These are phyloP conservation scores for Lycophotia porphyrea DNA, from an alignment of 2,888 invertebrate species.

Conservation along the genomic window DNA sequence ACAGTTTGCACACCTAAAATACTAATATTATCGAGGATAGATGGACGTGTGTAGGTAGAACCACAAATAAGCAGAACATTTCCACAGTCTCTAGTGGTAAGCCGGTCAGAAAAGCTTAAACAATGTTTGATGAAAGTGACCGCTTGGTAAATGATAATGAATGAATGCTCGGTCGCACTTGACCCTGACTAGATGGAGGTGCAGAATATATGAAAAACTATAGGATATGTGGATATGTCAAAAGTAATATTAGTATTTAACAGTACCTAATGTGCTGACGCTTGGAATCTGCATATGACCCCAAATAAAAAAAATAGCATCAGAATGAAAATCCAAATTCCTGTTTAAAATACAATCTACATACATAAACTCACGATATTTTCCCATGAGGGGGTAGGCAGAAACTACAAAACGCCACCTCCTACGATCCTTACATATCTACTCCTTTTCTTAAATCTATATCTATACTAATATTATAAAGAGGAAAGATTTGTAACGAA, in stretches of 20 bases:
- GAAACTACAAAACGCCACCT: neutral
- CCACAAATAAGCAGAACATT: neutral
- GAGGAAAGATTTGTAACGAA: no score
- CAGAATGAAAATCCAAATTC: neutral
- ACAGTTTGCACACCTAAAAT: no score
- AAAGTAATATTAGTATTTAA: neutral
- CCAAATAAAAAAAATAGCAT: neutral
- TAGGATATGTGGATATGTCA: no score
- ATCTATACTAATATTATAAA: no score
- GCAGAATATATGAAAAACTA: neutral
- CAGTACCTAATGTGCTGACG: neutral
- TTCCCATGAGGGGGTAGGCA: neutral
- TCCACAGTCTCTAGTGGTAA: no score
- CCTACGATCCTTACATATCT: no score
- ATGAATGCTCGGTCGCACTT: neutral
- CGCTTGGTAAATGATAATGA: neutral
- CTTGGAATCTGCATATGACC: neutral
- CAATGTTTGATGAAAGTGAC: conserved; percentile 8
- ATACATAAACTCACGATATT: neutral
- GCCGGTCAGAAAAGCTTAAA: neutral
- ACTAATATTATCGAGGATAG: no score
- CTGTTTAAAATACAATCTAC: neutral
- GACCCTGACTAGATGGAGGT: neutral
- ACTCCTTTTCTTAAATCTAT: no score
- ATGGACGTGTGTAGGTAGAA: no score